Conservation (phyloP, 2,113 vertebrate genomes). For the Hydrochoerus hydrochaeris region DNA sequence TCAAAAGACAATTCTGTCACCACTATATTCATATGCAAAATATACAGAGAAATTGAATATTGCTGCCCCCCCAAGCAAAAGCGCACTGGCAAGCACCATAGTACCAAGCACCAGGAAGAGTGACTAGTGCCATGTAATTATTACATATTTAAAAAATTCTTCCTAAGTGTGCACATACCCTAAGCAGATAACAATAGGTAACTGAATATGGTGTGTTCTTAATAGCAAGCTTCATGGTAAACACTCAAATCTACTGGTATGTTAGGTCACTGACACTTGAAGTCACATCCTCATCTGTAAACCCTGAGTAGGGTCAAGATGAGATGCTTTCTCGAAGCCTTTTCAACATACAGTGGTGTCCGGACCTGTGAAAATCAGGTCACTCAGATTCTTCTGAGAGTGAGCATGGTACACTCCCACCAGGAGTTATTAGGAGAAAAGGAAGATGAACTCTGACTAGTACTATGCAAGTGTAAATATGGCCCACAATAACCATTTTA, state of each 20-base stretch:
- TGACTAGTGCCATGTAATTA: background rate
- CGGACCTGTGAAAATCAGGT: background rate
- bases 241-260: background rate
- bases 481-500: background rate
- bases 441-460: background rate
- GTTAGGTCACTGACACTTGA: background rate
- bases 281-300: background rate
- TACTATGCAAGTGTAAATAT: background rate
- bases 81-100: background rate
- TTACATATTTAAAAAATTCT: slow-evolving; percentile 15
- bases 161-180: background rate
- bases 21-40: background rate
- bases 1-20: background rate
- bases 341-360: too few relatives aligned
- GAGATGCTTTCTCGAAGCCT: background rate
- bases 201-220: background rate
- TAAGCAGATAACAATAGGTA: background rate
- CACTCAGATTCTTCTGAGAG: background rate
- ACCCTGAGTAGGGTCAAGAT: background rate
- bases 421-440: background rate
- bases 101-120: background rate
- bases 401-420: background rate
- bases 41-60: background rate
- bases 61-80: background rate
- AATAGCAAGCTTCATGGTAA: background rate